Evolutionary conservation across 2,113 vertebrate genomes (phyloP), one percentile per base, ranked within the genome.

Genomic region (Daubentonia madagascariensis): DNA sequence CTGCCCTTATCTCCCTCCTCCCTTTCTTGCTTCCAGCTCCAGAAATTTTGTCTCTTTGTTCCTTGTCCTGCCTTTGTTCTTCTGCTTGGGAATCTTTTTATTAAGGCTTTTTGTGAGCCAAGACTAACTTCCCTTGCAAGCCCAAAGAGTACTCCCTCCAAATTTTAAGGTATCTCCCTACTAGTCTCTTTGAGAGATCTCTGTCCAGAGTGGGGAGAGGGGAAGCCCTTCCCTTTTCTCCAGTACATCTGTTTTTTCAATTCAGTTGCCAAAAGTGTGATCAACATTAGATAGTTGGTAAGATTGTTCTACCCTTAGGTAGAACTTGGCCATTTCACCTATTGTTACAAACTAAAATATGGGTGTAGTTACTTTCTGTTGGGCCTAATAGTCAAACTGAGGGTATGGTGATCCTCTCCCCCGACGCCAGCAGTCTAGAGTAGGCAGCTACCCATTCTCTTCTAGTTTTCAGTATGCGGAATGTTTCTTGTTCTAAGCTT

Each of bases 61-160:
- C 22, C n/a, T 92, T 72, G 57, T 83, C 35, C 45, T 89, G 5
- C 54, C 88, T 96, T 83, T 92, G 54, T 87, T 95, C 35, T 86
- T 73, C 54, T 73, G 7, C 28, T n/a, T 61, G 80, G 80, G 11
- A 22, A 65, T 87, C n/a, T 92, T 43, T 87, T 76, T 73, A 22
- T n/a, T 25, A 54, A 57, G 22, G 10, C 30, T 25, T 12, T 78
- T 89, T 73, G 35, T 92, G 35, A 94, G 57, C 57, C 79, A 40
- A 32, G 50, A n/a, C 23, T 94, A n/a, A 28, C 52, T 43, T 85
- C 35, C 48, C 76, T 79, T 91, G 50, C 8, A 54, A 40, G 54
- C 63, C 11, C 18, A 57, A 50, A 84, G 84, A 52, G 28, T 35
- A 5, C 10, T 45, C 32, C 25, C 7, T 91, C 12, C 22, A 32